Base-by-base conservation (phyloP, 2,797 vertebrate species). In the Aldrovandia affinis region DNA sequence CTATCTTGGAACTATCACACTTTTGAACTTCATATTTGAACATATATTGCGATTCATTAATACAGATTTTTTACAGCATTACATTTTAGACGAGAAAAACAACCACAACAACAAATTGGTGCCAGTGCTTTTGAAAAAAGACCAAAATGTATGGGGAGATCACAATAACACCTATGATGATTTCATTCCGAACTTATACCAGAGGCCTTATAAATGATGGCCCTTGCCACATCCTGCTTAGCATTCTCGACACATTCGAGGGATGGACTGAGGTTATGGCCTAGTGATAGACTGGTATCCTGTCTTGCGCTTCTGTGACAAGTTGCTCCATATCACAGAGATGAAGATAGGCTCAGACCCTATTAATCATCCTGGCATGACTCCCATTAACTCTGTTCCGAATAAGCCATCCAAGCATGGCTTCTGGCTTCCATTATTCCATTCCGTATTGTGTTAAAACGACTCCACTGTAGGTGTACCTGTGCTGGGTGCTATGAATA, bases 321-420 rank as follows among this genome's bases (percentile, higher is more conserved):
- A 77, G 73, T 42, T 77, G 73, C 42, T n/a, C 25, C 73, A 47
- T 77, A 42, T 20, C 73, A 77, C 39, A 47, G 42, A 47, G 42
- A 77, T 47, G 39, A 42, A 47, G 42, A 77, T 44, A 77, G 47
- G 73, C 42, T 47, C 42, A 77, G 18, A 73, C 68, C 7, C 12
- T 73, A 39, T 73, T 5, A 77, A 20, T 77, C 73, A 77, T n/a
- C 73, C 73, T n/a, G 73, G 42, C 73, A 47, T 77, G 42, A 47
- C 68, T 70, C 39, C 33, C 68, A 70, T 70, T 70, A 70, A 36
- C 30, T 70, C 18, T 70, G 68, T 5, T n/a, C 68, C 68, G 36
- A 12, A 39, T 20, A 6, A 39, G 68, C 68, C 68, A 42, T 70
- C 68, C 68, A 70, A 10, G 20, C 68, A 39, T 39, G 33, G 68